phyloP scores from a whole-genome alignment of 1,140 invertebrate genomes.

The Aphelenchoides besseyi region DNA sequence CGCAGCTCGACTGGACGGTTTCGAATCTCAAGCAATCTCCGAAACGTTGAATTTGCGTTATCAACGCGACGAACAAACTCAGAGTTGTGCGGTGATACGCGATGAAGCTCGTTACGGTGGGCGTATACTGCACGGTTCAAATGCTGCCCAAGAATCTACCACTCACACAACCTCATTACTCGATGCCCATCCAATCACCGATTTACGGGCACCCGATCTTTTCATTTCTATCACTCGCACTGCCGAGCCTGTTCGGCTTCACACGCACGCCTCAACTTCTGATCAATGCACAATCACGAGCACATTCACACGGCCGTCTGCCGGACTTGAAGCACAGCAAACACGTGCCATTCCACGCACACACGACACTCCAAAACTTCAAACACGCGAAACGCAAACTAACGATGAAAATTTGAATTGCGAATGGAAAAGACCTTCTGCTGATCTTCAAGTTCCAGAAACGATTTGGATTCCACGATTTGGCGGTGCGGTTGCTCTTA shows the following conservation, averaged over 20 bases:
- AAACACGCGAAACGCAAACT: background rate
- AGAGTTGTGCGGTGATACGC: background rate
- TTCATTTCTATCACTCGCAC: background rate
- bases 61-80: constrained; percentile 24
- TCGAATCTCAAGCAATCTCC: constrained; percentile 38
- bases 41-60: constrained; percentile 35
- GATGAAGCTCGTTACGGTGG: constrained; percentile 26
- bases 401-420: background rate
- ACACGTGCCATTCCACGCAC: constrained; percentile 9
- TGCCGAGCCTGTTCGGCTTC: constrained; percentile 9
- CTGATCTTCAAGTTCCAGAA: constrained; percentile 20
- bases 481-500: constrained; percentile 28
- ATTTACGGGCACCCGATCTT: constrained; percentile 8
- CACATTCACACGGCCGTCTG: background rate
- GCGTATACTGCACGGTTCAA: background rate
- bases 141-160: background rate
- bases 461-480: constrained; percentile 32
- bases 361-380: constrained; percentile 4
- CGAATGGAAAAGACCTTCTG: background rate
- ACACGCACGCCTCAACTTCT: background rate
- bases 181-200: constrained; percentile 9
- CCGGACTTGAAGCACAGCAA: background rate
- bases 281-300: constrained; percentile 4
- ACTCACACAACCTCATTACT: constrained; percentile 4
- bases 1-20: constrained; percentile 20